These are phyloP conservation scores for Tineola bisselliella DNA, from an alignment of 2,888 invertebrate species.

Conservation along the genomic window DNA sequence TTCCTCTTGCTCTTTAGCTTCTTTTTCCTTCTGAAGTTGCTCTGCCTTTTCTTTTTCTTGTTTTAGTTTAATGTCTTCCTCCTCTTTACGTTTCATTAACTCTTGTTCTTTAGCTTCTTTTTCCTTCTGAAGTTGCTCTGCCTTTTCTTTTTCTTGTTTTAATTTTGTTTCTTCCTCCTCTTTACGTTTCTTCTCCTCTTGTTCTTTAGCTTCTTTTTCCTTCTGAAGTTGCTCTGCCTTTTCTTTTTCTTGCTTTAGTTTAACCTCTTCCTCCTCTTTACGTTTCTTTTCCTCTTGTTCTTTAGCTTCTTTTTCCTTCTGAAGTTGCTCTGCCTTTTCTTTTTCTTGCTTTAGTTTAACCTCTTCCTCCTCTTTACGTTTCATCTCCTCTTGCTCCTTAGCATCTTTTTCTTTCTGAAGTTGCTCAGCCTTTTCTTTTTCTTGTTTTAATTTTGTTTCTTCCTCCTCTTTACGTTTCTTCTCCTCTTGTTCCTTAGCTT, in stretches of 20 bases:
- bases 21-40: constrained; percentile 15
- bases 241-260: constrained; percentile 18
- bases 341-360: constrained; percentile 17
- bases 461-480: constrained; percentile 10
- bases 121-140: constrained; percentile 15
- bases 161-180: constrained; percentile 17
- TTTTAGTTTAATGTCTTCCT: constrained; percentile 17
- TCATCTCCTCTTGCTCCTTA: constrained; percentile 18
- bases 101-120: constrained; percentile 5
- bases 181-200: constrained; percentile 20
- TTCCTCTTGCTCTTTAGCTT: constrained; percentile 17
- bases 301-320: constrained; percentile 18
- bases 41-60: constrained; percentile 16
- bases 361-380: constrained; percentile 18
- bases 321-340: constrained; percentile 15
- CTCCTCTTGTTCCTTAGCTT: not conserved
- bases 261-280: constrained; percentile 19
- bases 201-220: constrained; percentile 17
- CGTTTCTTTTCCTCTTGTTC: constrained; percentile 21
- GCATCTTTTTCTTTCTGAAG: not conserved
- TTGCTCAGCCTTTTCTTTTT: constrained; percentile 7
- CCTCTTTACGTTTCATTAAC: constrained; percentile 12
- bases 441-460: constrained; percentile 7
- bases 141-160: constrained; percentile 16
- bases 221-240: constrained; percentile 17